Conservation (phyloP, 2,797 vertebrate species). For the Acridotheres tristis region DNA sequence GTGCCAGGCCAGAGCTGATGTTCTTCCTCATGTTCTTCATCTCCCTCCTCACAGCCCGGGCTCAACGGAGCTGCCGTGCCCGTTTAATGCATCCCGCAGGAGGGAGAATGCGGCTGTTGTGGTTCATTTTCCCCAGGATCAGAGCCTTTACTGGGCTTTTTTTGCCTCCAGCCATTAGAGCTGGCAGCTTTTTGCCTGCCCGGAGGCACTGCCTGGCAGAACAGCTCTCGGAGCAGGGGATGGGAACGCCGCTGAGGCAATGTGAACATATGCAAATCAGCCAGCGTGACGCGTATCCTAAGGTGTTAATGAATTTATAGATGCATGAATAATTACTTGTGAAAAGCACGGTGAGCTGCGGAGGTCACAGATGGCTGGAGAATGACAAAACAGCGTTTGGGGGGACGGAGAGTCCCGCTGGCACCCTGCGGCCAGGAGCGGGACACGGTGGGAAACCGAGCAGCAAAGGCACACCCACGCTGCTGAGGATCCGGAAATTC, state of each 20-base stretch:
- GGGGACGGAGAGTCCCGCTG: neutral
- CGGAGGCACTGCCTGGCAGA: neutral
- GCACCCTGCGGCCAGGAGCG: neutral
- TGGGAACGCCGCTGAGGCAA: neutral
- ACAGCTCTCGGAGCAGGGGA: neutral
- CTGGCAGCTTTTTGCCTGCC: conserved; percentile 6
- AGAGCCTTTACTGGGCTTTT: neutral
- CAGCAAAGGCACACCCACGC: neutral
- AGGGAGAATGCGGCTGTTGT: accelerated
- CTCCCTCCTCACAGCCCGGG: no score
- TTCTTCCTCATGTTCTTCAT: neutral
- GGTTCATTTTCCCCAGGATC: neutral
- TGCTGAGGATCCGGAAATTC: neutral
- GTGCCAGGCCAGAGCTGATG: accelerated
- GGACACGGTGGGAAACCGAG: neutral
- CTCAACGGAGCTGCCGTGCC: neutral
- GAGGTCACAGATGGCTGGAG: conserved; percentile 45
- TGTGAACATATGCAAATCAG: conserved; percentile 34
- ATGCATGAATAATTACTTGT: conserved; percentile 45
- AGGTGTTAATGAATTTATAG: conserved; percentile 56
- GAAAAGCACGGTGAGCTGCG: conserved; percentile 4
- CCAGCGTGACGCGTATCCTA: neutral
- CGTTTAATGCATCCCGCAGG: accelerated
- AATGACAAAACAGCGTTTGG: neutral
- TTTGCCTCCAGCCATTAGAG: neutral